Conservation (phyloP, 2,113 vertebrate species). For the Trochalopteron elliotii region DNA sequence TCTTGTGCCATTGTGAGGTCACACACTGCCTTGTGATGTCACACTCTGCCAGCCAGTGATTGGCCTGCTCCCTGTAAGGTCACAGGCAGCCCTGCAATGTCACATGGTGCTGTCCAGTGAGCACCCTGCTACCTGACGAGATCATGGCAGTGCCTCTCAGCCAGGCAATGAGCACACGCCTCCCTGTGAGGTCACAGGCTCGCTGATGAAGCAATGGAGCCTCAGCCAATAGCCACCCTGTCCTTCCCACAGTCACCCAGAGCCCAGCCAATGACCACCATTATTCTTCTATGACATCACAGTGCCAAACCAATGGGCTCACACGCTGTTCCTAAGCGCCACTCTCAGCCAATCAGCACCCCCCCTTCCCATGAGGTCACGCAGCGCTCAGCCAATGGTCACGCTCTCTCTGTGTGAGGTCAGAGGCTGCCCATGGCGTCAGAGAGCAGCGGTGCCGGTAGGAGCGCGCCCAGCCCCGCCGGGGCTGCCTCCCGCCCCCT, state of each 20-base stretch:
- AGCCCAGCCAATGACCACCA: accelerated
- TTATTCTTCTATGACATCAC: accelerated
- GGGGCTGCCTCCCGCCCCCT: not conserved
- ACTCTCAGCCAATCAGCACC: accelerated
- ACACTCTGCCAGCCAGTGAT: accelerated
- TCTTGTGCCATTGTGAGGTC: accelerated
- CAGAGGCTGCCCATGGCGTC: not conserved
- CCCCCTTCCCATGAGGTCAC: not conserved
- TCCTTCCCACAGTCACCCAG: accelerated
- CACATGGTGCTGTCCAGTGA: accelerated
- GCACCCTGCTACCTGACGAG: no score
- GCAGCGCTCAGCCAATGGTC: accelerated
- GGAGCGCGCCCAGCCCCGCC: not conserved
- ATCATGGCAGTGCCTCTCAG: accelerated
- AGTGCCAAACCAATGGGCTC: accelerated
- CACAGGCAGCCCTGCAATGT: not conserved
- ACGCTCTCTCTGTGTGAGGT: accelerated
- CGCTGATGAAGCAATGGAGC: accelerated
- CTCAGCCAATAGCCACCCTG: accelerated
- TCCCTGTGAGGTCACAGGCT: not conserved
- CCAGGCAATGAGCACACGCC: accelerated
- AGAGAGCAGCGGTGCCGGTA: not conserved
- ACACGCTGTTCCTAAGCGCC: accelerated
- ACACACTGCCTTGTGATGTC: not conserved
- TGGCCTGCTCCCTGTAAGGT: not conserved